phyloP scores from a whole-genome alignment of 2,797 vertebrate species.

The Triplophysa bombifrons region DNA sequence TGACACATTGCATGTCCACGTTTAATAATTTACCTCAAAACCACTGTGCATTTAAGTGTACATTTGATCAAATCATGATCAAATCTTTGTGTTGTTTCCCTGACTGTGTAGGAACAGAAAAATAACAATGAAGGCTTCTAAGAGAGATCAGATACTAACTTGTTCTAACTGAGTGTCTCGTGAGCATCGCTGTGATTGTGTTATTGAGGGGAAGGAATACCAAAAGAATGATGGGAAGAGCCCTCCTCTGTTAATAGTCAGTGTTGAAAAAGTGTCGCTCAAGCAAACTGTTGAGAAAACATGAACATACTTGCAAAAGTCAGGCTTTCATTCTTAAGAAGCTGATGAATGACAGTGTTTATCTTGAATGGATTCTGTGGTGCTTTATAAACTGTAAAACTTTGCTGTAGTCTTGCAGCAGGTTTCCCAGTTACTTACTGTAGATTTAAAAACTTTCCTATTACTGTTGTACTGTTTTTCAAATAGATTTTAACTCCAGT shows the following conservation, averaged over 20 bases:
- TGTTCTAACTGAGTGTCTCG: not conserved
- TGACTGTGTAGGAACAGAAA: not conserved
- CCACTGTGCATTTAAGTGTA: not conserved
- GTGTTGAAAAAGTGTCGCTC: conserved; percentile 41
- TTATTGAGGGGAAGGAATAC: not conserved
- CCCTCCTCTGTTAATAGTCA: conserved; percentile 7
- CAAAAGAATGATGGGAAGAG: not conserved
- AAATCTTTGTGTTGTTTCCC: not conserved
- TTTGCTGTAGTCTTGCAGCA: too few relatives aligned
- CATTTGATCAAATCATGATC: not conserved
- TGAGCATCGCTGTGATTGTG: conserved; percentile 3
- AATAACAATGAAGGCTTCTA: not conserved
- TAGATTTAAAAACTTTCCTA: too few relatives aligned
- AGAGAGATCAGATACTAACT: not conserved
- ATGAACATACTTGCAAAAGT: not conserved
- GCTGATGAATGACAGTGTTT: not conserved
- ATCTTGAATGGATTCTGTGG: too few relatives aligned
- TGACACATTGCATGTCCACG: too few relatives aligned
- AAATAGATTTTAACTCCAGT: too few relatives aligned
- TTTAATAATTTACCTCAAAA: not conserved
- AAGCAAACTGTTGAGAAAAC: conserved; percentile 27
- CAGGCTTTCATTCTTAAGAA: not conserved
- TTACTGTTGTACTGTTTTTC: too few relatives aligned
- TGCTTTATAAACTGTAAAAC: too few relatives aligned
- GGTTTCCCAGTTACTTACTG: too few relatives aligned